Base-by-base conservation (phyloP, 2,888 invertebrate species). In the Tetranychus truncatus region DNA sequence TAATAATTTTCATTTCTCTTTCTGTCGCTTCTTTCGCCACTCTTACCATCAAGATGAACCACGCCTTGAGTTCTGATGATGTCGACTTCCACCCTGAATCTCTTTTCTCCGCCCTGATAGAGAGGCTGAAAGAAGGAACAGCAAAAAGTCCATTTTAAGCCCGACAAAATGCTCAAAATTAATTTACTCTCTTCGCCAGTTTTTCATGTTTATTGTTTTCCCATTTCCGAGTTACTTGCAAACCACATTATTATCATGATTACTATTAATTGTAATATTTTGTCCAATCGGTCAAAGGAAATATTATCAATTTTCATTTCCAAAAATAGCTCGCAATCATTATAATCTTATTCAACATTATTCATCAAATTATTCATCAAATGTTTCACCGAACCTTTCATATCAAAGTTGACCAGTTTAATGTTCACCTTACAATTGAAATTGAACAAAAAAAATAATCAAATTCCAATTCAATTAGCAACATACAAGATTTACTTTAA, bases 41-140 rank as follows among this genome's bases (percentile, higher is more conserved):
- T 66, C 66, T 66, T 20, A 24, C 6, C 66, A n/a, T 66, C 66
- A 18, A 18, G 18, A 69, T 20, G 21, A 15, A 24, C 21, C 69
- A 24, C 69, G 21, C 69, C 24, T 69, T 24, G 9, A 11, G 11
- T 24, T 24, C 24, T 69, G 69, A 69, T n/a, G 9, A 9, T 24
- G n/a, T 69, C 24, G n/a, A 11, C 69, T 69, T 24, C 24, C 69
- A n/a, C 69, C 69, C 24, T 69, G 69, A 69, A 20, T 18, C 69
- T 18, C n/a, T 24, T 69, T n/a, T n/a, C 69, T 69, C n/a, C 69
- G 9, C 69, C 9, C 24, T 24, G 34, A 34, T 0, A 34, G 4
- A 34, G 34, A 34, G n/a, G n/a, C 24, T 24, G 24, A 24, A 2
- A 24, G 24, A 34, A 34, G 34, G 34, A 34, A 34, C 5, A 34